A percentile compares a stretch with the other conserved stretches of the same genome.
These are phyloP conservation scores for Diploptera punctata DNA, from an alignment of 2,888 invertebrate genomes.

Conservation along the genomic window DNA sequence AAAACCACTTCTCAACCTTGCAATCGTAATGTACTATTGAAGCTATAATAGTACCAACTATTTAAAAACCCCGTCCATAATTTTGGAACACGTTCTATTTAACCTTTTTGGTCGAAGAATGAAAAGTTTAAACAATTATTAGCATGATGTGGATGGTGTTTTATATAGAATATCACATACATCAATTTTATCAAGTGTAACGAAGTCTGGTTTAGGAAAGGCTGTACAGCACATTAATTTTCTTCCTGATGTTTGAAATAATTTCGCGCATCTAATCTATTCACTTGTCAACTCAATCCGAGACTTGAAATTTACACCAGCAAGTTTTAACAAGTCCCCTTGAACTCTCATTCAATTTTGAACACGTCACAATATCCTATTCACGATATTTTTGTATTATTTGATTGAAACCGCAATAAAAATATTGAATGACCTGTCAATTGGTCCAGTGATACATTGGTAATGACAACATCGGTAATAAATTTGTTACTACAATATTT, in stretches of 20 bases:
- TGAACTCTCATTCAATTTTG: neutral
- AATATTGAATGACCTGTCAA: neutral
- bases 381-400: neutral
- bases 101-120: no score
- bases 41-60: no score
- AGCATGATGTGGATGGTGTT: no score
- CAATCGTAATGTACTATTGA: no score
- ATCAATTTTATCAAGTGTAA: no score
- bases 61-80: no score
- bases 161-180: no score
- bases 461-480: neutral
- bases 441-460: neutral
- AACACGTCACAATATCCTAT: neutral
- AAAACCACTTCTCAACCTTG: no score
- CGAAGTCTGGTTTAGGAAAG: no score
- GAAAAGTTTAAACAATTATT: no score
- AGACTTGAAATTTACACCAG: neutral
- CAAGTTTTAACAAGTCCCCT: neutral
- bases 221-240: neutral
- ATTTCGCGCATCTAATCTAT: neutral
- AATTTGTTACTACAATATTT: constrained; percentile 1
- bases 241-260: neutral
- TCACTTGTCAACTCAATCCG: neutral
- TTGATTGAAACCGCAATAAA: neutral
- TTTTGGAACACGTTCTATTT: no score